phyloP scores from a whole-genome alignment of 2,113 vertebrate species.

The Limanda limanda region DNA sequence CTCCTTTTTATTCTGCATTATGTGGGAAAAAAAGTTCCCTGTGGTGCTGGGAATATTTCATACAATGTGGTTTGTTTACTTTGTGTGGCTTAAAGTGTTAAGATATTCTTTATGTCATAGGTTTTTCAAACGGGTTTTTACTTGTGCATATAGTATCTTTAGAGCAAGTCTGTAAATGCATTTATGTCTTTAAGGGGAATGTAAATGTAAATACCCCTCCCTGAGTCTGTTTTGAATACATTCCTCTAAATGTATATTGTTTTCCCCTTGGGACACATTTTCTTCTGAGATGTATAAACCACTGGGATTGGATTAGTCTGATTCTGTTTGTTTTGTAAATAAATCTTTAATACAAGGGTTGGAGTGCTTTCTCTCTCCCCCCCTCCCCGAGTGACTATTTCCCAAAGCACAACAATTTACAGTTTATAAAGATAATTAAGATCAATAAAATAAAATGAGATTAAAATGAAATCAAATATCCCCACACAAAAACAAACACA shows the following conservation, averaged over 20 bases:
- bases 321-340: constrained; percentile 63
- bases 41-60: not conserved
- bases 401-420: too few relatives aligned
- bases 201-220: constrained; percentile 38
- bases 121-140: constrained; percentile 23
- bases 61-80: constrained; percentile 12
- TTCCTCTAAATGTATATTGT: constrained; percentile 14
- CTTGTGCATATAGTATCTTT: constrained; percentile 38
- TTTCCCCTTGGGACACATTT: constrained; percentile 8
- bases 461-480: too few relatives aligned
- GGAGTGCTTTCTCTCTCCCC: not conserved
- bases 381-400: too few relatives aligned
- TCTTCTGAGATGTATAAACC: constrained; percentile 10
- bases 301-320: constrained; percentile 24
- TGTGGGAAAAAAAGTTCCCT: not conserved
- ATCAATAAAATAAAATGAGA: too few relatives aligned
- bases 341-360: constrained; percentile 58
- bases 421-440: too few relatives aligned
- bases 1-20: constrained; percentile 15
- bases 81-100: constrained; percentile 6
- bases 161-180: constrained; percentile 37
- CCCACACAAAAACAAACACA: too few relatives aligned
- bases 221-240: constrained; percentile 45
- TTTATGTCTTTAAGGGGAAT: constrained; percentile 16
- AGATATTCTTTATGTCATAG: not conserved